phyloP scores from a whole-genome alignment of 2,797 vertebrate genomes.

The Gallirallus australis region DNA sequence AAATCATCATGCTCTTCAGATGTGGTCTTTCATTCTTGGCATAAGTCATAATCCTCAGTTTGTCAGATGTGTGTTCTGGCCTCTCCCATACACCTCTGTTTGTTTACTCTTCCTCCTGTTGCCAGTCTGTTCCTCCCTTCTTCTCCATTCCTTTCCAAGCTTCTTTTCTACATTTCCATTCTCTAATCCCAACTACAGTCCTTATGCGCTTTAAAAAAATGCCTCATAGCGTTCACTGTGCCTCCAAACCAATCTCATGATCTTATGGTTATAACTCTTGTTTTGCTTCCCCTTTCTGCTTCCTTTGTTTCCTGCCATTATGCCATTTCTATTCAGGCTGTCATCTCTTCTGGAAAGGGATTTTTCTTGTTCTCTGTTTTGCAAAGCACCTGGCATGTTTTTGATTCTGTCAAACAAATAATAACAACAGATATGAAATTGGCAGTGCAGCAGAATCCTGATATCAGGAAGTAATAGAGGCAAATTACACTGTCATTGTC shows the following conservation, averaged over 20 bases:
- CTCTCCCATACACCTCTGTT: constrained; percentile 69
- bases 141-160: constrained; percentile 67
- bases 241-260: constrained; percentile 73
- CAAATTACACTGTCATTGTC: constrained; percentile 61
- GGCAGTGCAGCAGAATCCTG: constrained; percentile 66
- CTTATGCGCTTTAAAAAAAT: constrained; percentile 68
- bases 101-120: constrained; percentile 70
- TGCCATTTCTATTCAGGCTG: constrained; percentile 73
- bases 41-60: constrained; percentile 69
- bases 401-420: constrained; percentile 76
- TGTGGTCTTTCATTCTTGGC: constrained; percentile 60
- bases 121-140: constrained; percentile 72
- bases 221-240: constrained; percentile 72
- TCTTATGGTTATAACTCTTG: constrained; percentile 73
- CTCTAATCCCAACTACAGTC: constrained; percentile 70
- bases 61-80: constrained; percentile 67
- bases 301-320: constrained; percentile 66
- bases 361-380: constrained; percentile 71
- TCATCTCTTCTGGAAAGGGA: constrained; percentile 70
- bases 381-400: constrained; percentile 73
- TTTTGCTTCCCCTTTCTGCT: constrained; percentile 72
- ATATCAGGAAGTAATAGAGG: constrained; percentile 67
- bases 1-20: constrained; percentile 66
- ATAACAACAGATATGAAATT: constrained; percentile 73
- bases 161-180: constrained; percentile 71